Conservation (phyloP, 2,113 vertebrate species). For the Ibidorhyncha struthersii region DNA sequence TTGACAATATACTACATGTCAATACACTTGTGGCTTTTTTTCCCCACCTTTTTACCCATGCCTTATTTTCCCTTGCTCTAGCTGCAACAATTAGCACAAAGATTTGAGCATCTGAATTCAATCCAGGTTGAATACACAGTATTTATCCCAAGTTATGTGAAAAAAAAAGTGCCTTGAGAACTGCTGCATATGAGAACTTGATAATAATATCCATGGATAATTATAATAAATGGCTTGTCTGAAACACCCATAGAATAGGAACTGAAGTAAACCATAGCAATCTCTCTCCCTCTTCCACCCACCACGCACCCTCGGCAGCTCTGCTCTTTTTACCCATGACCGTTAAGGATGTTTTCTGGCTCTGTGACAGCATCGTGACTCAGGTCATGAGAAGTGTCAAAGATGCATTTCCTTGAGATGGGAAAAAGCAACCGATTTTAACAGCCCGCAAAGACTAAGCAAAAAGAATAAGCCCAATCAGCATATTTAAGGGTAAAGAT, state of each 20-base stretch:
- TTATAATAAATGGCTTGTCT: slow-evolving; percentile 61
- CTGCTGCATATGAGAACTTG: slow-evolving; percentile 50
- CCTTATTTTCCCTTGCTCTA: background rate
- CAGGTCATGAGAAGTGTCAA: slow-evolving; percentile 92
- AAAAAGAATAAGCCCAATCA: slow-evolving; percentile 69
- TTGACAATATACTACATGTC: background rate
- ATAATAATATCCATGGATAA: slow-evolving; percentile 58
- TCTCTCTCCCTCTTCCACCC: slow-evolving; percentile 32
- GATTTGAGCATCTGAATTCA: background rate
- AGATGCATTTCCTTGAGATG: slow-evolving; percentile 84
- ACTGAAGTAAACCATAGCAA: background rate
- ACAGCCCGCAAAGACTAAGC: slow-evolving; percentile 62
- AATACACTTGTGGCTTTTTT: background rate
- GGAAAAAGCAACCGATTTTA: slow-evolving; percentile 81
- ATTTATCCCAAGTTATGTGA: background rate
- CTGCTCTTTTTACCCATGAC: slow-evolving; percentile 74
- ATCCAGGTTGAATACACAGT: background rate
- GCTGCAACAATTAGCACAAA: background rate
- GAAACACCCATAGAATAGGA: slow-evolving; percentile 49
- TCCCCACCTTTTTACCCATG: background rate
- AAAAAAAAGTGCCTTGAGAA: slow-evolving; percentile 1
- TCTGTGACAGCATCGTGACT: slow-evolving; percentile 77
- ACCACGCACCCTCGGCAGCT: slow-evolving; percentile 30
- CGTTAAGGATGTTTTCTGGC: slow-evolving; percentile 77
- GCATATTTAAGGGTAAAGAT: slow-evolving; percentile 69